Evolutionary conservation across 2,888 invertebrate genomes (phyloP).

Genomic region (Sinotaia quadrata): DNA sequence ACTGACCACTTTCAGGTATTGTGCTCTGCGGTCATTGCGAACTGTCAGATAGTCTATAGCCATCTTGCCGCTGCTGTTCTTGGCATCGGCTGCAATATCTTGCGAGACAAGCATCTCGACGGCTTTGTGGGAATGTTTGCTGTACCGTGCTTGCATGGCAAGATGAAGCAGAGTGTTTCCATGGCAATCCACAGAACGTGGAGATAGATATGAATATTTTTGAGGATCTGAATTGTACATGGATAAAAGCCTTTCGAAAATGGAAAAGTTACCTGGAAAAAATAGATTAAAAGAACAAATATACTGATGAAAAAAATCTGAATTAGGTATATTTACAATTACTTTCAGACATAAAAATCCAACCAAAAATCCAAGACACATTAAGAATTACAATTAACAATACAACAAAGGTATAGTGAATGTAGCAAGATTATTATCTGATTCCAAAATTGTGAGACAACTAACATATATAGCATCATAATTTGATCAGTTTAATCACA

Average conservation of each 20-base stretch:
- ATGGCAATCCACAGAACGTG: slow-evolving; percentile 10
- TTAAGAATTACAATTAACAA: no score
- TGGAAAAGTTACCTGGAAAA: slow-evolving; percentile 39
- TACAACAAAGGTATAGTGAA: no score
- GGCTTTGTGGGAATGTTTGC: slow-evolving; percentile 40
- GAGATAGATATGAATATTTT: slow-evolving; percentile 43
- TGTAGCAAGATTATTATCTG: no score
- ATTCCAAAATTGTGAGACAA: no score
- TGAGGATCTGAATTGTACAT: slow-evolving; percentile 42
- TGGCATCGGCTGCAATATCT: slow-evolving; percentile 43
- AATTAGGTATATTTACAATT: no score
- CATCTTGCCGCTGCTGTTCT: slow-evolving; percentile 50
- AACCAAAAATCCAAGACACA: no score
- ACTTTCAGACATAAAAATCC: no score
- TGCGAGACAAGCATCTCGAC: slow-evolving; percentile 51
- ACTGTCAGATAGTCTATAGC: slow-evolving; percentile 50
- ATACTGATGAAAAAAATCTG: neutral
- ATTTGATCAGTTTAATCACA: no score
- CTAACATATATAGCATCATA: no score
- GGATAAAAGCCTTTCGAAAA: slow-evolving; percentile 50
- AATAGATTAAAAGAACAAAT: neutral
- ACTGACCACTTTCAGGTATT: slow-evolving; percentile 37
- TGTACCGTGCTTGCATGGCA: slow-evolving; percentile 33
- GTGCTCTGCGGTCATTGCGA: slow-evolving; percentile 50
- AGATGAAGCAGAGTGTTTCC: slow-evolving; percentile 41